Base-by-base conservation (phyloP, 1,140 invertebrate genomes). In the Metaphire vulgaris region DNA sequence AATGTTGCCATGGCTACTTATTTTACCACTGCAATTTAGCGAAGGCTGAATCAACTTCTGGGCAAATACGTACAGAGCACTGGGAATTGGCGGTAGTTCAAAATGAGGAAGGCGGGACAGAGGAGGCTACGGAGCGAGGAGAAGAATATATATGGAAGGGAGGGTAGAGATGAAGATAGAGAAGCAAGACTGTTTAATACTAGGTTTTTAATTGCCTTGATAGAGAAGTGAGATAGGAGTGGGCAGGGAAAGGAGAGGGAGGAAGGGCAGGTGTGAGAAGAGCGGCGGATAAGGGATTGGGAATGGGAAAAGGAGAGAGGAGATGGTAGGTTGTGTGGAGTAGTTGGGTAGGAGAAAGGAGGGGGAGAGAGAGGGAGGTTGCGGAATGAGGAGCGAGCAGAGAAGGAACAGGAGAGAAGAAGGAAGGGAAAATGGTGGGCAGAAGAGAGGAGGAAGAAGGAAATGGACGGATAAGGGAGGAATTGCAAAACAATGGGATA, bases 61-160 rank as follows among this genome's bases (percentile, higher is more conserved):
- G n/a, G n/a, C n/a, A n/a, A n/a, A n/a, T n/a, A n/a, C n/a, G n/a
- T n/a, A n/a, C n/a, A n/a, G n/a, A n/a, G n/a, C n/a, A n/a, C n/a
- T n/a, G n/a, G n/a, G n/a, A n/a, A n/a, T n/a, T n/a, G n/a, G n/a
- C n/a, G n/a, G n/a, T n/a, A n/a, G n/a, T n/a, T n/a, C n/a, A n/a
- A n/a, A n/a, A n/a, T n/a, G n/a, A n/a, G n/a, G 76, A 83, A 33
- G 77, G 82, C 15, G 21, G 83, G 83, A 14, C 83, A 83, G 74
- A n/a, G n/a, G n/a, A 81, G 82, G 31, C n/a, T n/a, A n/a, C n/a
- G n/a, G n/a, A n/a, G n/a, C n/a, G n/a, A n/a, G n/a, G 82, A 83
- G 75, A 77, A 79, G 68, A 83, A 82, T 72, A 82, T 82, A 74
- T 80, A 84, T 30, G n/a, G n/a, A n/a, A n/a, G n/a, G n/a, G n/a